Base-by-base conservation (phyloP, 2,888 invertebrate species). In the Cataglyphis cursor region DNA sequence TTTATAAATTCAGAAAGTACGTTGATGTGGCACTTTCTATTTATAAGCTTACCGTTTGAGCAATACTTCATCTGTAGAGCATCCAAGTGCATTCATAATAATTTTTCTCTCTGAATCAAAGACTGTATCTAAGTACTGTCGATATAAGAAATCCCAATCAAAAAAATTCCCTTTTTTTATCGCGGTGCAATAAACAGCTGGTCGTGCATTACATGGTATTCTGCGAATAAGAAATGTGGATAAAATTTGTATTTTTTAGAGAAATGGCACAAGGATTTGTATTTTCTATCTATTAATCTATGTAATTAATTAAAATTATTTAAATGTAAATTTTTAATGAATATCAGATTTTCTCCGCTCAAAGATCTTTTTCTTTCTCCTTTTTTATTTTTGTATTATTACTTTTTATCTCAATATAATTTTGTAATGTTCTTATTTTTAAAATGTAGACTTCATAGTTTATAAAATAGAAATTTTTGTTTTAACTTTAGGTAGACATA, bases 91-190 rank as follows among this genome's bases (percentile, higher is more conserved):
- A 44, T 95, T 93, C 0, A 96, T 91, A 93, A 96, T 96, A 0
- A 94, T 95, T 0, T 94, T 89, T 72, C 95, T 93, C 84, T 96
- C 96, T 0, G 94, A 86, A 59, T 97, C 97, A 0, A 97, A 96
- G 51, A 96, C 96, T 73, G 96, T 96, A 0, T 89, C 92, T 73
- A 94, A 91, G 94, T 96, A 98, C 85, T 96, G 96, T 0, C 95
- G 88, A 96, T 97, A 97, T 35, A 98, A 94, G 90, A 95, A 96
- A 0, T 96, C 91, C 96, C 97, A 98, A 85, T 97, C 97, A 0
- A 92, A 93, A n/a, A 93, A 90, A 0, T 95, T 95, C 0, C 97
- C 97, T 31, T 96, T 92, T n/a, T 96, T 96, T 1, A 98, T 95
- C 0, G 96, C 97, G 28, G 96, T 96, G 24, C 88, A 82, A 95